These are phyloP conservation scores for Masticophis lateralis DNA, from an alignment of 2,797 vertebrate species.

Conservation along the genomic window DNA sequence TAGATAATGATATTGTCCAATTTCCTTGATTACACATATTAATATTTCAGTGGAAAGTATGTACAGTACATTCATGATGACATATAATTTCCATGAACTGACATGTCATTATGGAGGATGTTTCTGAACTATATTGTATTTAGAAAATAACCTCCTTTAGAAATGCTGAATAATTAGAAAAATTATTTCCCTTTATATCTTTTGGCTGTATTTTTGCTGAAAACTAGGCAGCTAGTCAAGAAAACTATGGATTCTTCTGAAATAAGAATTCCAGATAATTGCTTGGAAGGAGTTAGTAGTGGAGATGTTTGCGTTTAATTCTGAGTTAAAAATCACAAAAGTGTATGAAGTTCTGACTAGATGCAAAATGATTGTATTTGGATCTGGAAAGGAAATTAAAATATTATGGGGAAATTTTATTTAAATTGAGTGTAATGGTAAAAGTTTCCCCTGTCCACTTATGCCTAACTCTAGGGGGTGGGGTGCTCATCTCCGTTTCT, in stretches of 20 bases:
- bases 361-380: background rate
- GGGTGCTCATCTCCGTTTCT: too few relatives aligned
- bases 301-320: background rate
- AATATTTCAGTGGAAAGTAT: background rate
- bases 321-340: background rate
- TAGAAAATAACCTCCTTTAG: background rate
- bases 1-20: background rate
- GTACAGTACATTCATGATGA: background rate
- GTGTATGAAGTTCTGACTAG: background rate
- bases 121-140: background rate
- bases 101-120: background rate
- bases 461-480: too few relatives aligned
- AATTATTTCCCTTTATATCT: background rate
- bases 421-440: background rate
- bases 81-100: background rate
- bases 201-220: background rate
- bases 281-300: background rate
- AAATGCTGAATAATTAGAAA: background rate
- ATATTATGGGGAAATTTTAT: background rate
- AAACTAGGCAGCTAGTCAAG: background rate
- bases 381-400: background rate
- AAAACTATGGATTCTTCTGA: background rate
- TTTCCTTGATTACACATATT: background rate
- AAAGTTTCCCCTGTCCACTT: too few relatives aligned
- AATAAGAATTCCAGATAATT: background rate